Percentiles rank a stretch among this genome's conserved stretches.
These are phyloP conservation scores for Malurus alboscapulatus DNA, from an alignment of 2,113 vertebrate genomes.

Conservation along the genomic window DNA sequence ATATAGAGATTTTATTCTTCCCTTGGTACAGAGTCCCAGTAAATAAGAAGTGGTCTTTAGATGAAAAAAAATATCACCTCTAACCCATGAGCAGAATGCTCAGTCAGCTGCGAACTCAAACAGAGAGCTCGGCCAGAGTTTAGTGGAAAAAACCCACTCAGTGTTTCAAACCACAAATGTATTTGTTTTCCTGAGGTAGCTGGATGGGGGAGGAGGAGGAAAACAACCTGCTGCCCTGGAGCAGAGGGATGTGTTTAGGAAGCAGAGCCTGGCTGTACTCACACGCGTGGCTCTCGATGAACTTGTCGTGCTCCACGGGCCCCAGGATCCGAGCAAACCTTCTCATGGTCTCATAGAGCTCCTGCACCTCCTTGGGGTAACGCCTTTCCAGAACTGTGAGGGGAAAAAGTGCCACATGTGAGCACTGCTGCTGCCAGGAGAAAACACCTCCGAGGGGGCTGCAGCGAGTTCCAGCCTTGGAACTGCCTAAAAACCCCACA, in stretches of 20 bases:
- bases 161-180: not conserved
- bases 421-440: not conserved
- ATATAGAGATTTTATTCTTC: not conserved
- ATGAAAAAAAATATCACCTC: not conserved
- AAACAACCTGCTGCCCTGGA: not conserved
- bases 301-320: constrained; percentile 92
- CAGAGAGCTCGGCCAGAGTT: not conserved
- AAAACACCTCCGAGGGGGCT: not conserved
- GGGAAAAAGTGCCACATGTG: rapidly evolving
- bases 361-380: constrained; percentile 95
- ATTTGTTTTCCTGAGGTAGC: not conserved
- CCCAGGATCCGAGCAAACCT: constrained; percentile 91
- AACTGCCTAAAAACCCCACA: rapidly evolving
- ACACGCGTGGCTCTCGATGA: constrained; percentile 96
- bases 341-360: constrained; percentile 92
- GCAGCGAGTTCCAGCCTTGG: rapidly evolving
- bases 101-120: not conserved
- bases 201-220: not conserved
- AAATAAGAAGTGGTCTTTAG: not conserved
- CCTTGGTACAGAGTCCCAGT: not conserved
- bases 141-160: not conserved
- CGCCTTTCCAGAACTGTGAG: constrained; percentile 88
- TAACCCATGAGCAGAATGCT: not conserved
- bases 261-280: constrained; percentile 51
- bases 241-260: not conserved